Percentiles rank a stretch among this genome's conserved stretches.
Conservation (phyloP, 2,888 invertebrate species). For the Cephus nigrinus region DNA sequence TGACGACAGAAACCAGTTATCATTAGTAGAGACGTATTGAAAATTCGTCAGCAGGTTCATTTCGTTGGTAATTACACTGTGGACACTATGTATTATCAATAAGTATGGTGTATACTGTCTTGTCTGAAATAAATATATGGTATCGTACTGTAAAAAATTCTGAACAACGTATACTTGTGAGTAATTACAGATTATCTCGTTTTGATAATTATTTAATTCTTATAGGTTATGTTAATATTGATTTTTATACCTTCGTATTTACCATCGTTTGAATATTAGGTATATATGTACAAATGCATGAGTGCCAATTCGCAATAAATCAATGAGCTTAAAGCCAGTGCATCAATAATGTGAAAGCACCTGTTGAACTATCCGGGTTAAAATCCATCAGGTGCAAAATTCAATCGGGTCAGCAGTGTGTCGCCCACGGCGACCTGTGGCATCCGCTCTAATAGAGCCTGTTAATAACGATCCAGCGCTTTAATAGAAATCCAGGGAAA, state of each 20-base stretch:
- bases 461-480: neutral
- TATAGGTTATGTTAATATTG: neutral
- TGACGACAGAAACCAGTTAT: conserved; percentile 6
- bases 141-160: neutral
- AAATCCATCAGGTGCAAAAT: neutral
- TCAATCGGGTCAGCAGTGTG: neutral
- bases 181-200: neutral
- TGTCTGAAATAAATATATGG: neutral
- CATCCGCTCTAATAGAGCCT: neutral
- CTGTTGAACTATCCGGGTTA: neutral
- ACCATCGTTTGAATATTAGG: neutral
- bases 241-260: neutral
- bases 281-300: neutral
- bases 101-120: neutral
- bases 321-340: neutral
- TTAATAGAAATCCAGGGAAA: neutral
- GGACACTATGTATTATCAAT: neutral
- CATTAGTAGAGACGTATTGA: neutral
- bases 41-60: neutral
- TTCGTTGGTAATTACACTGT: neutral
- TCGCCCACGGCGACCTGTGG: neutral
- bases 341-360: neutral
- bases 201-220: neutral
- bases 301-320: neutral
- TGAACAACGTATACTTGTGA: neutral